phyloP scores from a whole-genome alignment of 2,888 invertebrate genomes.

The Plutella xylostella region DNA sequence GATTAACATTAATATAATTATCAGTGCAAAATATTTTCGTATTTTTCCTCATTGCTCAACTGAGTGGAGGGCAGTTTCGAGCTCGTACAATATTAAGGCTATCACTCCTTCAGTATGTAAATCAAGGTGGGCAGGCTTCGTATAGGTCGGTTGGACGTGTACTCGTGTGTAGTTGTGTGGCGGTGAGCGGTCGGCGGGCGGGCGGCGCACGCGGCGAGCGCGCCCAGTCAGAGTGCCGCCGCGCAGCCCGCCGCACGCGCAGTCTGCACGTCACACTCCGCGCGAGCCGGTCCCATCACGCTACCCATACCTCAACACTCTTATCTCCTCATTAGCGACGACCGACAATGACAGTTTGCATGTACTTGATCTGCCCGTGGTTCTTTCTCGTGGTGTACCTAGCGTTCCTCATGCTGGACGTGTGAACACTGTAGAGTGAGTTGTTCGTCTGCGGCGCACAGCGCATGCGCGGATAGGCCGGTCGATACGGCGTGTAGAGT shows the following conservation, averaged over 20 bases:
- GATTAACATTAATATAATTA: no score
- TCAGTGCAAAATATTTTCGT: no score
- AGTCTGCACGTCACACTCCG: constrained; percentile 42
- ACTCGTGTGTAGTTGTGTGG: constrained; percentile 30
- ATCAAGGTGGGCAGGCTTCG: constrained; percentile 47
- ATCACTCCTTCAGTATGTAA: constrained; percentile 38
- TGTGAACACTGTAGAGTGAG: constrained; percentile 54
- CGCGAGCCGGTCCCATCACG: constrained; percentile 42
- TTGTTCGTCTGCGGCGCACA: constrained; percentile 20
- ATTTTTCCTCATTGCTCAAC: no score
- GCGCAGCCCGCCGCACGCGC: constrained; percentile 65
- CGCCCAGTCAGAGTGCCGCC: constrained; percentile 70
- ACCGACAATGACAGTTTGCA: constrained; percentile 67
- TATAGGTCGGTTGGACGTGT: constrained; percentile 16
- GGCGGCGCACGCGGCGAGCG: constrained; percentile 58
- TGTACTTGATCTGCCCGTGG: constrained; percentile 77
- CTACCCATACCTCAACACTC: constrained; percentile 34
- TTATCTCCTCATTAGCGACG: constrained; percentile 25
- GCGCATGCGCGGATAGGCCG: constrained; percentile 58
- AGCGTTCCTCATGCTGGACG: constrained; percentile 74
- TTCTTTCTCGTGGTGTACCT: constrained; percentile 75
- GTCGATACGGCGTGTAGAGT: constrained; percentile 17
- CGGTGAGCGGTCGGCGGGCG: constrained; percentile 58
- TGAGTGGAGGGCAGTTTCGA: no score
- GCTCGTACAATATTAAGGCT: no score